These are phyloP conservation scores for Agrotis puta DNA, from an alignment of 2,888 invertebrate species.

Conservation along the genomic window DNA sequence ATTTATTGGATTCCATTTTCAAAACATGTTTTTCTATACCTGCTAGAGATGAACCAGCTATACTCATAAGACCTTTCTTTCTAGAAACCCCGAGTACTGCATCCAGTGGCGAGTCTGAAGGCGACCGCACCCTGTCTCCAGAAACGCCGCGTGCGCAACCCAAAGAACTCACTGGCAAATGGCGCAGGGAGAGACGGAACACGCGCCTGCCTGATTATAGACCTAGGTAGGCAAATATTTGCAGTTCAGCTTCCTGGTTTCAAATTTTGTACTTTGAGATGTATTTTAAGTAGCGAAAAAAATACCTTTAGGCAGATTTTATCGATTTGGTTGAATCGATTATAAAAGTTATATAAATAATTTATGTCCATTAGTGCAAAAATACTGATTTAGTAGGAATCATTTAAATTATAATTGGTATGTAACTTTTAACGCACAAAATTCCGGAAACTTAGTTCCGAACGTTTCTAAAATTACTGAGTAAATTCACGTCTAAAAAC, in stretches of 20 bases:
- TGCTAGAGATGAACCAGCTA: background rate
- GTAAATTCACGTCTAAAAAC: conserved; percentile 43
- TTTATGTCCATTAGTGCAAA: background rate
- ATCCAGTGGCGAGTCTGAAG: conserved; percentile 88
- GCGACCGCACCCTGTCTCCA: conserved; percentile 86
- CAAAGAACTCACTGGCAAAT: conserved; percentile 93
- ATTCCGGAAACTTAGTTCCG: conserved; percentile 43
- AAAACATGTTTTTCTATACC: background rate
- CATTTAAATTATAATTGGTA: background rate
- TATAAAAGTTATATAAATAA: background rate
- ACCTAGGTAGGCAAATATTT: conserved; percentile 78
- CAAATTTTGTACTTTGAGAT: background rate
- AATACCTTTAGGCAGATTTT: no score
- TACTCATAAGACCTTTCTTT: conserved; percentile 62
- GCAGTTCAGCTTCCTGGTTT: background rate
- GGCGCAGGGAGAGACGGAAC: conserved; percentile 93
- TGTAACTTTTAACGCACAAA: background rate
- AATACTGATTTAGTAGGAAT: background rate
- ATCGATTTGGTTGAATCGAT: background rate
- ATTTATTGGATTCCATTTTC: no score
- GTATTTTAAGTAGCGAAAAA: background rate
- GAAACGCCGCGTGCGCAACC: conserved; percentile 82
- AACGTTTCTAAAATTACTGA: conserved; percentile 22
- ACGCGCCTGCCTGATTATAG: conserved; percentile 87
- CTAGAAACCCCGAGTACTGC: conserved; percentile 89